phyloP scores from a whole-genome alignment of 2,888 invertebrate species.

The Drosophila mettleri region DNA sequence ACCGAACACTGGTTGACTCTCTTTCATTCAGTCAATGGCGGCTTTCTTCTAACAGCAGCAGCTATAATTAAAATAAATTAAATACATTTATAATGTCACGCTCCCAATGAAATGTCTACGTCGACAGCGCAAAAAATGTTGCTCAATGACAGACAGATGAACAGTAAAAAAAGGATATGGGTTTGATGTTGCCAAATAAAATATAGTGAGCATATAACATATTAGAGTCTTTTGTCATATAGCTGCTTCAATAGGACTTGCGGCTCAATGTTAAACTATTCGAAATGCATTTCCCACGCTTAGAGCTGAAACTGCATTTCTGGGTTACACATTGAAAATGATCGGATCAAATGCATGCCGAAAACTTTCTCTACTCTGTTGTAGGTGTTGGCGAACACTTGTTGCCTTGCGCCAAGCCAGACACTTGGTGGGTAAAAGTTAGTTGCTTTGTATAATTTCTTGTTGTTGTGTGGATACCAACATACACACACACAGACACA shows the following conservation, averaged over 20 bases:
- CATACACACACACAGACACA: slow-evolving; percentile 7
- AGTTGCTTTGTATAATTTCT: slow-evolving; percentile 63
- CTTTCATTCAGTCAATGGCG: slow-evolving; percentile 48
- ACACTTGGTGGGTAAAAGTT: slow-evolving; percentile 42
- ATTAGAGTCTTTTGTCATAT: not conserved
- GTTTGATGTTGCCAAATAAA: not conserved
- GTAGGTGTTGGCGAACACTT: slow-evolving; percentile 78
- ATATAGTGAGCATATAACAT: too few relatives aligned
- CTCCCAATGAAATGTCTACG: slow-evolving; percentile 37
- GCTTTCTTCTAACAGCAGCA: slow-evolving; percentile 66
- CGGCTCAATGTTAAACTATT: slow-evolving; percentile 10
- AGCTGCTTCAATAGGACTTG: slow-evolving; percentile 34
- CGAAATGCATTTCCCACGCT: slow-evolving; percentile 69
- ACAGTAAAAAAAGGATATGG: not conserved
- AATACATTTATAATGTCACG: slow-evolving; percentile 82
- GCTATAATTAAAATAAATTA: slow-evolving; percentile 82
- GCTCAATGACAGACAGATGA: not conserved
- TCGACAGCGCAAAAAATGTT: not conserved
- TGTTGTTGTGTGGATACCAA: slow-evolving; percentile 32
- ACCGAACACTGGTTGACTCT: slow-evolving; percentile 30
- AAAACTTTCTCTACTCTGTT: slow-evolving; percentile 64
- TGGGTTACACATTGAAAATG: slow-evolving; percentile 54
- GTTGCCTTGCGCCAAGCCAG: slow-evolving; percentile 59
- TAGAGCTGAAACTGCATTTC: slow-evolving; percentile 40
- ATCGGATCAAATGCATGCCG: slow-evolving; percentile 49